Conservation (phyloP, 2,113 vertebrate genomes). For the Rhineura floridana region DNA sequence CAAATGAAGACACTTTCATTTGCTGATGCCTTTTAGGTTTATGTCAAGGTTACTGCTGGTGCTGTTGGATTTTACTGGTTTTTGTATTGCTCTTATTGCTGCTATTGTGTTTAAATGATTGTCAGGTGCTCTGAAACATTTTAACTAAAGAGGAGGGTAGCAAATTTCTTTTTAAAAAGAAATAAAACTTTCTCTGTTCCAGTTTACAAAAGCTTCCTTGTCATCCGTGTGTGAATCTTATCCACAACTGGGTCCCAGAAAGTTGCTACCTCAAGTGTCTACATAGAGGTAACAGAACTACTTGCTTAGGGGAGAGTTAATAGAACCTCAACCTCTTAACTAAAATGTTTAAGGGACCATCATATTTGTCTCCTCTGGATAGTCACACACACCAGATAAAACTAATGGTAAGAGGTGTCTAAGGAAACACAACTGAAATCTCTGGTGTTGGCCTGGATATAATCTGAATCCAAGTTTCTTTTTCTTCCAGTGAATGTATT, state of each 20-base stretch:
- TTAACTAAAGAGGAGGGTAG: not conserved
- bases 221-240: not conserved
- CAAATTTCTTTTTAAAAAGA: not conserved
- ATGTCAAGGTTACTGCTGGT: not conserved
- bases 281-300: not conserved
- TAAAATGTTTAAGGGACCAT: not conserved
- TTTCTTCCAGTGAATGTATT: not conserved
- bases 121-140: no score
- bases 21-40: not conserved
- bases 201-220: not conserved
- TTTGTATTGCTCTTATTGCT: not conserved
- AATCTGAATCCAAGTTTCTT: slow-evolving; percentile 14
- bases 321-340: not conserved
- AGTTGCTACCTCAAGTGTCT: not conserved
- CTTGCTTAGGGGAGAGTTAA: not conserved
- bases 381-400: not conserved
- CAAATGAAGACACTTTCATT: no score
- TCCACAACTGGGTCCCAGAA: not conserved
- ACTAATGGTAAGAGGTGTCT: not conserved
- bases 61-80: not conserved
- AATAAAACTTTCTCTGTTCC: not conserved
- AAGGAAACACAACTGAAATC: not conserved
- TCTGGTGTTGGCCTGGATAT: not conserved
- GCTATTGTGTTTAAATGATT: not conserved
- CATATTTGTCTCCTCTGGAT: not conserved